Percentiles rank a stretch among this genome's conserved stretches.
phyloP scores from a whole-genome alignment of 2,113 vertebrate genomes.

The Pseudorasbora parva region DNA sequence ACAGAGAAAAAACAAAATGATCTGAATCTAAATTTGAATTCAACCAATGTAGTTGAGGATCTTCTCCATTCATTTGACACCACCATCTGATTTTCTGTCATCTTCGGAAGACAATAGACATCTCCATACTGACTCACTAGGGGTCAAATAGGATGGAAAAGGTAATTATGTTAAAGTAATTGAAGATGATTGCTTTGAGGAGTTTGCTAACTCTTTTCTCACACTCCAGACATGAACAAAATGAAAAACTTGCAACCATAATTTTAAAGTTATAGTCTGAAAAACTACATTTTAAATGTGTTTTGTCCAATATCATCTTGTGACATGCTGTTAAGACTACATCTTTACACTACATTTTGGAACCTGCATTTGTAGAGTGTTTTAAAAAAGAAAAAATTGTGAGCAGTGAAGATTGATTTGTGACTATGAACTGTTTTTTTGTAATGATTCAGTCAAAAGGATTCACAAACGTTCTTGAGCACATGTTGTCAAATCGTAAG shows the following conservation, averaged over 20 bases:
- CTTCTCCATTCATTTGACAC: not conserved
- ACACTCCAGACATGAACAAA: not conserved
- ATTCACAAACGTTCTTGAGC: no score
- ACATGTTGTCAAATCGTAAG: no score
- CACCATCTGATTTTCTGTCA: constrained; percentile 16
- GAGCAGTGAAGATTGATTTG: no score
- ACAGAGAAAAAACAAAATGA: not conserved
- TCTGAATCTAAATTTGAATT: not conserved
- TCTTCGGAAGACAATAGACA: not conserved
- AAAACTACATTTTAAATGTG: not conserved
- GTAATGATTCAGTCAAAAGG: no score
- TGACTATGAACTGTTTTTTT: no score
- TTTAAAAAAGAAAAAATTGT: no score
- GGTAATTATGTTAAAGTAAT: constrained; percentile 19
- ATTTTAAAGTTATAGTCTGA: not conserved
- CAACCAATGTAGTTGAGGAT: not conserved
- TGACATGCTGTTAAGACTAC: not conserved
- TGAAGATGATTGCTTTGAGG: constrained; percentile 10
- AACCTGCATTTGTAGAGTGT: no score
- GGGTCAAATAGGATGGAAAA: constrained; percentile 16
- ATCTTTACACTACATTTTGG: not conserved
- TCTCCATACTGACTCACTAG: not conserved
- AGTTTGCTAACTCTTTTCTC: not conserved
- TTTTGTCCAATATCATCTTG: not conserved
- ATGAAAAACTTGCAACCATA: not conserved